Conservation (phyloP, 1,140 invertebrate genomes). For the Ips typographus region DNA sequence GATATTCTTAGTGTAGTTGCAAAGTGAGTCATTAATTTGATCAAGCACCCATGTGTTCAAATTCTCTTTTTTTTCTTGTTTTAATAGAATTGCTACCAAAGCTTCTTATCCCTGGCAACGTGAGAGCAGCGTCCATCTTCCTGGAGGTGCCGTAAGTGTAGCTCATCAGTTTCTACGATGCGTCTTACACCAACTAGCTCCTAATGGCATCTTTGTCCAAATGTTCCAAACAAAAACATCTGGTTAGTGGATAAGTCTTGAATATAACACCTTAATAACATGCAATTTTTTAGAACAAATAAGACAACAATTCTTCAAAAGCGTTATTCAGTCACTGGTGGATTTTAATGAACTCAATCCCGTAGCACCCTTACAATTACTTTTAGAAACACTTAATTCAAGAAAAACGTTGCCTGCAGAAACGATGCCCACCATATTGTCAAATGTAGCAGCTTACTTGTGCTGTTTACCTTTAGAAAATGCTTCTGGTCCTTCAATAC, state of each 20-base stretch:
- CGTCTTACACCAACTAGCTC: conserved; percentile 92
- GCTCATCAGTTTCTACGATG: conserved; percentile 96
- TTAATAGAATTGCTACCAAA: conserved; percentile 66
- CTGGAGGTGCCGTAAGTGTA: conserved; percentile 87
- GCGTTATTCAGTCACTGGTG: conserved; percentile 87
- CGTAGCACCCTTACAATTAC: conserved; percentile 85
- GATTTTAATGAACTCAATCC: conserved; percentile 97
- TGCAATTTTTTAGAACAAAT: conserved; percentile 58
- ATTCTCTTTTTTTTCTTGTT: conserved; percentile 28
- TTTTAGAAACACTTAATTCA: conserved; percentile 88
- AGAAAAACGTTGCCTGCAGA: conserved; percentile 85
- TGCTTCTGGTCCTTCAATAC: conserved; percentile 64
- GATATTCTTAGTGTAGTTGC: conserved; percentile 87
- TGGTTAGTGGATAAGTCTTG: conserved; percentile 55
- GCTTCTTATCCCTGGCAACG: conserved; percentile 88
- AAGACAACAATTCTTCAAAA: conserved; percentile 85
- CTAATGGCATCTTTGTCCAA: conserved; percentile 94
- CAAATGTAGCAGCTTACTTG: conserved; percentile 91
- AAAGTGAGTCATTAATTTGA: conserved; percentile 61
- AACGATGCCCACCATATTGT: conserved; percentile 70
- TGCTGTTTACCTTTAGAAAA: conserved; percentile 88
- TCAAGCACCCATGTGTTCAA: background rate
- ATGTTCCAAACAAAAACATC: conserved; percentile 89
- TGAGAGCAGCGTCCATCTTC: conserved; percentile 83
- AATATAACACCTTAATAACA: background rate